Percentiles rank a stretch among this genome's conserved stretches.
These are phyloP conservation scores for Caenorhabditis sp. DNA, from an alignment of 2,888 invertebrate species.

Conservation along the genomic window DNA sequence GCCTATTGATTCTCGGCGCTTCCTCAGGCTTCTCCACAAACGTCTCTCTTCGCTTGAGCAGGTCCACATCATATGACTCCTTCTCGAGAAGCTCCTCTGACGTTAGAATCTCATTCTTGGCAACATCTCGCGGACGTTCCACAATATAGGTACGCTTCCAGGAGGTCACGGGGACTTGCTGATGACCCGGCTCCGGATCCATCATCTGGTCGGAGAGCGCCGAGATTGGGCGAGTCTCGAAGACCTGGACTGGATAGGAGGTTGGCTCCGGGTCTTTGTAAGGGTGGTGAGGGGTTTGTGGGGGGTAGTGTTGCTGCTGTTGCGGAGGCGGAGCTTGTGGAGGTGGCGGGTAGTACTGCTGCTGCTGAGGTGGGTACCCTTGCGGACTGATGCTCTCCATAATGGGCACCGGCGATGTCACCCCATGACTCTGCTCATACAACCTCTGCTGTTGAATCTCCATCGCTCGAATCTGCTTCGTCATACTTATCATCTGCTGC, in stretches of 20 bases:
- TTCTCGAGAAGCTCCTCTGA: slow-evolving; percentile 81
- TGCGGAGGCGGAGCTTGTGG: slow-evolving; percentile 26
- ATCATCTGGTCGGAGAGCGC: slow-evolving; percentile 71
- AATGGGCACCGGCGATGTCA: slow-evolving; percentile 74
- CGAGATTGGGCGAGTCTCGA: slow-evolving; percentile 81
- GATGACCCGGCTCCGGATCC: slow-evolving; percentile 20
- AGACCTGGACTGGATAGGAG: slow-evolving; percentile 76
- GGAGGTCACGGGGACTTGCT: slow-evolving; percentile 12
- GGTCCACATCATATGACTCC: slow-evolving; percentile 82
- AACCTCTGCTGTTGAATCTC: slow-evolving; percentile 76
- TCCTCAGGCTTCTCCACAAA: slow-evolving; percentile 81
- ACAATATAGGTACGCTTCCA: slow-evolving; percentile 78
- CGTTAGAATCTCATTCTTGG: slow-evolving; percentile 81
- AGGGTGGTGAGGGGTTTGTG: slow-evolving; percentile 22
- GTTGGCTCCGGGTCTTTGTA: slow-evolving; percentile 40
- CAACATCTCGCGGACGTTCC: slow-evolving; percentile 72
- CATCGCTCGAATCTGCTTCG: slow-evolving; percentile 78
- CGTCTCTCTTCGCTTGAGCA: slow-evolving; percentile 80
- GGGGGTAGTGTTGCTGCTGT: slow-evolving; percentile 25
- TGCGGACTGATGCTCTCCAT: slow-evolving; percentile 61
- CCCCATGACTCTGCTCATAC: slow-evolving; percentile 74
- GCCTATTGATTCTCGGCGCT: slow-evolving; percentile 74
- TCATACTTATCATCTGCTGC: slow-evolving; percentile 70
- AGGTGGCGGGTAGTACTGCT: slow-evolving; percentile 26
- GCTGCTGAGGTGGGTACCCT: slow-evolving; percentile 26